These are phyloP conservation scores for Halocynthia aurantium DNA, from an alignment of 23 tunicate genomes.

Conservation along the genomic window DNA sequence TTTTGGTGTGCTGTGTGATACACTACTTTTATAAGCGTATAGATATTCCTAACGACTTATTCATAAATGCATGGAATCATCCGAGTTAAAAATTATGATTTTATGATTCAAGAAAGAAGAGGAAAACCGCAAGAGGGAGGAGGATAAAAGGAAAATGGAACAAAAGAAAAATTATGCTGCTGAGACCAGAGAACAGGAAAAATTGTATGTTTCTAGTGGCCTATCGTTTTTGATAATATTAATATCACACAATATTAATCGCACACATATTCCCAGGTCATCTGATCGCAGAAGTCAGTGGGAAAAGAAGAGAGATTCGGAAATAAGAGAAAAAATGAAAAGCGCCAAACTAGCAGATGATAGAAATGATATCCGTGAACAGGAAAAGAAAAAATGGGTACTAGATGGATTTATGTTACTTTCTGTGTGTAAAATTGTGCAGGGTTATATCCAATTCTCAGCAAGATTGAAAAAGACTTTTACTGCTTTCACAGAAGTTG, in stretches of 20 bases:
- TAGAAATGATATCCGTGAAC: conserved; percentile 4
- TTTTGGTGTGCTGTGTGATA: too few relatives aligned
- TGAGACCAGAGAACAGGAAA: conserved; percentile 43
- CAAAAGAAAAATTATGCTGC: conserved; percentile 29
- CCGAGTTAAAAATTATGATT: too few relatives aligned
- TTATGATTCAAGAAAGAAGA: conserved; percentile 46
- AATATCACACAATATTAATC: background rate
- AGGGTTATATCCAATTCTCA: too few relatives aligned
- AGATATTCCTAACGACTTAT: too few relatives aligned
- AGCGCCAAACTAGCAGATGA: conserved; percentile 70
- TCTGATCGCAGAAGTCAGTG: conserved; percentile 35
- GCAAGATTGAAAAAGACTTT: too few relatives aligned
- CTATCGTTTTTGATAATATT: background rate
- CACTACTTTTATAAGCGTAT: too few relatives aligned
- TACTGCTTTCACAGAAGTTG: too few relatives aligned
- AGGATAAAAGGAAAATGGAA: conserved; percentile 30
- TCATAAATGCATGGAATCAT: too few relatives aligned
- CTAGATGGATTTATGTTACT: too few relatives aligned
- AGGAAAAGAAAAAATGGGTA: conserved; percentile 61
- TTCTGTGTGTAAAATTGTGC: too few relatives aligned
- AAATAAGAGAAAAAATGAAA: conserved; percentile 60
- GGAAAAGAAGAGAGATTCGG: conserved; percentile 59
- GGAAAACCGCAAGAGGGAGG: conserved; percentile 46
- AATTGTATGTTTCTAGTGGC: conserved; percentile 15
- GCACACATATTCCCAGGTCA: conserved; percentile 26